Base-by-base conservation (phyloP, 2,113 vertebrate genomes). In the Anhinga anhinga region DNA sequence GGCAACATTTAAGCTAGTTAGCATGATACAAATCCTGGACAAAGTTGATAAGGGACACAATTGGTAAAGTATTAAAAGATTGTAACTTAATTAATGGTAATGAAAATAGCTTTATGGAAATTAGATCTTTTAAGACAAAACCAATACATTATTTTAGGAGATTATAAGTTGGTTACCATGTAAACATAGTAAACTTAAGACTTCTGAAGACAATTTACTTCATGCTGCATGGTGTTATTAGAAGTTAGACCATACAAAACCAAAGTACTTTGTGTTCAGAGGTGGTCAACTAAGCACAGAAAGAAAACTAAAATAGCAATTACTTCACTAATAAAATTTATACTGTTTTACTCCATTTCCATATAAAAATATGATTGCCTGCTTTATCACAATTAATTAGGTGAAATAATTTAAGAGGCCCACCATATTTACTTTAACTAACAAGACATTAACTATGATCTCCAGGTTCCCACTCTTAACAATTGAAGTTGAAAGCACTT, bases 41-140 rank as follows among this genome's bases (percentile, higher is more conserved):
- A 58, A 90, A 88, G 22, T 38, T 88, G 53, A 58, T 88, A 95
- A 76, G 34, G 13, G 29, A 44, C 32, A 73, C 44, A 90, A 81
- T 9, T 52, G 47, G 8, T 34, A 55, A 90, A 76, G 29, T 63
- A 67, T 76, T 88, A 88, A 69, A 95, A 92, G 27, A 81, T 15
- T 70, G 34, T 9, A 82, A 55, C 49, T 62, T 82, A 93, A 82
- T 82, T 90, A 94, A 82, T 47, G n/a, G 10, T 55, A 87, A 86
- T 66, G 53, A 83, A 95, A 93, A 62, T 80, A 82, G 8, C 15
- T 77, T 77, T 70, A 77, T 77, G 53, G 25, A 95, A 92, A 83
- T 56, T 22, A 69, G 49, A 80, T 93, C n/a, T 88, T 95, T 88
- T 45, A 82, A 76, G 45, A 82, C 26, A 93, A 93, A 80, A 34